These are phyloP conservation scores for Lagothrix lagotricha DNA, from an alignment of 2,797 vertebrate species.

Conservation along the genomic window DNA sequence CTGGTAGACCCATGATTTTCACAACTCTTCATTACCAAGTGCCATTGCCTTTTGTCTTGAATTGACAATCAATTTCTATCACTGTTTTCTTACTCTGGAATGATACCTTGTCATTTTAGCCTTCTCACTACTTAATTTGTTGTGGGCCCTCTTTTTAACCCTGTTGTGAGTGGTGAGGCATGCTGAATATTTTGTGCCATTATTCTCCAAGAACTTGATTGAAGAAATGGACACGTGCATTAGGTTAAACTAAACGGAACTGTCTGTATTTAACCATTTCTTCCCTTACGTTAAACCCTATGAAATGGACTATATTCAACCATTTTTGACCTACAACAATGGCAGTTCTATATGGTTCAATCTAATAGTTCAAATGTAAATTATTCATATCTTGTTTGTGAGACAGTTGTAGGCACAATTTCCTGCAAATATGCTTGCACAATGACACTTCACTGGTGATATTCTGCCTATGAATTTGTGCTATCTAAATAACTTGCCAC, in stretches of 20 bases:
- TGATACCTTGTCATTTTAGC: conserved; percentile 1
- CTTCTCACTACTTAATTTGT: conserved; percentile 26
- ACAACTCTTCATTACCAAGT: neutral
- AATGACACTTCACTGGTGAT: neutral
- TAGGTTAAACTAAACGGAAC: neutral
- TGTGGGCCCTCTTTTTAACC: neutral
- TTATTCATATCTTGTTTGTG: conserved; percentile 28
- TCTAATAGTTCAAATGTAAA: conserved; percentile 32
- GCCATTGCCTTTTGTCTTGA: neutral
- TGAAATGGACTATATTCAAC: neutral
- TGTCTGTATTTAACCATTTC: neutral
- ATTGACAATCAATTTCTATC: neutral
- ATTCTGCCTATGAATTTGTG: conserved; percentile 14
- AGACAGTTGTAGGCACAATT: neutral
- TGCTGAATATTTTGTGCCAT: neutral
- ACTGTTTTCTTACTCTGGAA: conserved; percentile 18
- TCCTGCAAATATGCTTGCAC: neutral
- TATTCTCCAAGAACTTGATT: neutral
- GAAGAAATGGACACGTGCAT: neutral
- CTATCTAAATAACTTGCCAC: conserved; percentile 1
- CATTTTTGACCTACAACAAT: neutral
- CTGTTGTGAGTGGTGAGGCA: neutral
- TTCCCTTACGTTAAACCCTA: neutral
- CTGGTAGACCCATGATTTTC: neutral
- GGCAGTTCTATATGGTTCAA: neutral